Percentiles rank a stretch among this genome's conserved stretches.
phyloP scores from a whole-genome alignment of 2,888 invertebrate genomes.

The Dusona sp. region DNA sequence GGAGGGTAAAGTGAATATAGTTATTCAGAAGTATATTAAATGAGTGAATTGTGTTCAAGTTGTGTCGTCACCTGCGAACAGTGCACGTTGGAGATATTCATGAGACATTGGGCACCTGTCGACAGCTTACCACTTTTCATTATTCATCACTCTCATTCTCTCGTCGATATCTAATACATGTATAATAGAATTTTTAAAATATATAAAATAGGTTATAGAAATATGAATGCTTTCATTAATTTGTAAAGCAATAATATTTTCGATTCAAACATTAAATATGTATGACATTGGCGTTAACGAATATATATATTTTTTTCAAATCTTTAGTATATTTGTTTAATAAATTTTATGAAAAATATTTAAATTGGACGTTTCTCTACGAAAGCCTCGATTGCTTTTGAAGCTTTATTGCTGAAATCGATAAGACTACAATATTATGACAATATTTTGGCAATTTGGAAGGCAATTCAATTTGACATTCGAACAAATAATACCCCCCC shows the following conservation, averaged over 20 bases:
- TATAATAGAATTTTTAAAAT: not conserved
- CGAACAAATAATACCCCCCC: not conserved
- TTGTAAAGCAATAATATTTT: not conserved
- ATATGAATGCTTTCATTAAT: not conserved
- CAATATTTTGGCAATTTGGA: not conserved
- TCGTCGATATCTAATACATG: slow-evolving; percentile 18
- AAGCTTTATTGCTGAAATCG: not conserved
- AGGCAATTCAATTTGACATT: not conserved
- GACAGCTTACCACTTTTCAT: slow-evolving; percentile 63
- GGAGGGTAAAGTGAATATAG: not conserved
- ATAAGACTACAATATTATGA: not conserved
- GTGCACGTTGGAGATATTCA: slow-evolving; percentile 49
- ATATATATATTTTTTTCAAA: not conserved
- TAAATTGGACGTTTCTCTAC: not conserved
- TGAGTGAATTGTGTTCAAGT: slow-evolving; percentile 1
- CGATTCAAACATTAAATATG: not conserved
- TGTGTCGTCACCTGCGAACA: slow-evolving; percentile 43
- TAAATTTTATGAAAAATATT: not conserved
- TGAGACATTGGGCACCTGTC: slow-evolving; percentile 69
- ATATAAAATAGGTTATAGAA: not conserved
- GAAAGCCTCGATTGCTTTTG: not conserved
- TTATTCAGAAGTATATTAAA: not conserved
- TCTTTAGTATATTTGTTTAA: not conserved
- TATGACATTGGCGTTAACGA: not conserved
- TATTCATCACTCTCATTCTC: slow-evolving; percentile 68